These are phyloP conservation scores for Zaprionus lachaisei DNA, from an alignment of 1,140 invertebrate genomes.

Conservation along the genomic window DNA sequence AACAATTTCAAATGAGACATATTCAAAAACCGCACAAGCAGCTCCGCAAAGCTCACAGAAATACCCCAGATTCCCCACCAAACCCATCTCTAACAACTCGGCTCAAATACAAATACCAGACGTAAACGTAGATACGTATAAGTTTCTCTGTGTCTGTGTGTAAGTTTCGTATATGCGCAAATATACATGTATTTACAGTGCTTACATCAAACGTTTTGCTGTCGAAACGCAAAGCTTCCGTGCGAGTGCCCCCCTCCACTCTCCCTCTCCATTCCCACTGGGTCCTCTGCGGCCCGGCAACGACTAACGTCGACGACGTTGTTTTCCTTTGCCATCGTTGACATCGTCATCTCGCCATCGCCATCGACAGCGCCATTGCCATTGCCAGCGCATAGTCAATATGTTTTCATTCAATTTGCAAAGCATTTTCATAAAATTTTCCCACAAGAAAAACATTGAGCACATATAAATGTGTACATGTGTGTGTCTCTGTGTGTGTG, in stretches of 20 bases:
- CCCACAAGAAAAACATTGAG: conserved; percentile 80
- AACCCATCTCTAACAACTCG: neutral
- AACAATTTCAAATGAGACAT: conserved; percentile 80
- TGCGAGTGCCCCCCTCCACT: neutral
- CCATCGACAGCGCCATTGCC: conserved; percentile 32
- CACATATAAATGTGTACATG: conserved; percentile 67
- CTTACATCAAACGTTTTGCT: conserved; percentile 77
- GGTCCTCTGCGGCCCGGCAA: neutral
- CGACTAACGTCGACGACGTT: conserved; percentile 47
- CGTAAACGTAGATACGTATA: conserved; percentile 42
- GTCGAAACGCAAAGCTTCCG: conserved; percentile 40
- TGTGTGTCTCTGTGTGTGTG: conserved; percentile 15
- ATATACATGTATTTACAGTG: conserved; percentile 78
- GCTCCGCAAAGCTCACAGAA: conserved; percentile 27
- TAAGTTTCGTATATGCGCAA: conserved; percentile 49
- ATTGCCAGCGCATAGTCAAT: conserved; percentile 72
- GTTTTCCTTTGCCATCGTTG: conserved; percentile 71
- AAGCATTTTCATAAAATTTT: conserved; percentile 83
- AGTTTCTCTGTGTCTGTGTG: conserved; percentile 17
- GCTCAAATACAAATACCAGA: conserved; percentile 62
- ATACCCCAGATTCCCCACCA: neutral
- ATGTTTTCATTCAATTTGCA: conserved; percentile 83
- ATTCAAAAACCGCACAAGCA: conserved; percentile 73
- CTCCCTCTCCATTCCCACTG: neutral
- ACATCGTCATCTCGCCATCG: conserved; percentile 50